Conservation (phyloP, 2,113 vertebrate genomes). For the Reinhardtius hippoglossoides region DNA sequence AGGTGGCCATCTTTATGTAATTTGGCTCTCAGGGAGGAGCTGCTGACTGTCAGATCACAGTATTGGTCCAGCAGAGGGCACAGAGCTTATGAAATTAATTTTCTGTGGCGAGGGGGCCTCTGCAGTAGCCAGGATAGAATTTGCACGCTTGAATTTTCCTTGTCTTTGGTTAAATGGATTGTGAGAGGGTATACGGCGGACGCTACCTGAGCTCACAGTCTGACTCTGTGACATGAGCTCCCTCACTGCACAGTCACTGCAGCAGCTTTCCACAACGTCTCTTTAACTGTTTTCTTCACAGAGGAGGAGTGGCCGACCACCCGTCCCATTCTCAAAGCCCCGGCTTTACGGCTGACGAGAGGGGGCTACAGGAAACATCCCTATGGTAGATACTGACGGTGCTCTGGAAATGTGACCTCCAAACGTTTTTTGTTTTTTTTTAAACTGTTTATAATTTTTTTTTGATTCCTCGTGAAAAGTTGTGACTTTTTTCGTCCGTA, state of each 20-base stretch:
- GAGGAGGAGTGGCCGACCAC: conserved; percentile 93
- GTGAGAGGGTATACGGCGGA: conserved; percentile 17
- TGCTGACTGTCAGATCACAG: conserved; percentile 62
- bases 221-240: conserved; percentile 26
- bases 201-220: conserved; percentile 17
- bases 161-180: conserved; percentile 59
- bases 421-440: no score
- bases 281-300: conserved; percentile 72
- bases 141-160: conserved; percentile 44
- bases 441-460: conserved; percentile 87
- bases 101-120: conserved; percentile 56
- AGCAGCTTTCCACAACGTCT: conserved; percentile 27
- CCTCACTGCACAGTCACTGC: conserved; percentile 6
- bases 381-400: conserved; percentile 99
- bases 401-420: conserved; percentile 88
- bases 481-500: conserved; percentile 54
- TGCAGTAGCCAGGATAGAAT: conserved; percentile 43
- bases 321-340: conserved; percentile 93
- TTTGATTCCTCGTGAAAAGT: conserved; percentile 73
- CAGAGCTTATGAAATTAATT: conserved; percentile 70
- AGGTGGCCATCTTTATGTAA: conserved; percentile 70
- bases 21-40: conserved; percentile 66
- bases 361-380: conserved; percentile 98
- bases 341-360: conserved; percentile 90
- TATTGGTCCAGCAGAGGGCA: conserved; percentile 54